Conservation (phyloP, 2,113 vertebrate genomes). For the Chrysemys picta region DNA sequence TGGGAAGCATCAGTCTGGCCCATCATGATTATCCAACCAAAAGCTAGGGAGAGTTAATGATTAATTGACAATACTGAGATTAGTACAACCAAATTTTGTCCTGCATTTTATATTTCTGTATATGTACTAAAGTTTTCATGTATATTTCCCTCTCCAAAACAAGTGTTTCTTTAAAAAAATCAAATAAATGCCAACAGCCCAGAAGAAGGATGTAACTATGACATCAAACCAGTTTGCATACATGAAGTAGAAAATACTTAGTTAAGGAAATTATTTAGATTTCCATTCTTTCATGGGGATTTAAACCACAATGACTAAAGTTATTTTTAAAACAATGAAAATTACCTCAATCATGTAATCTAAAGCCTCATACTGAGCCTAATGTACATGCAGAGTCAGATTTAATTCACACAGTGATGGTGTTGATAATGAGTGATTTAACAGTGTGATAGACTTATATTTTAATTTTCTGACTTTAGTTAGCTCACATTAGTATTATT, state of each 20-base stretch:
- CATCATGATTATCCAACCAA: not conserved
- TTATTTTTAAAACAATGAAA: not conserved
- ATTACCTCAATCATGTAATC: not conserved
- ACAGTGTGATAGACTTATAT: not conserved
- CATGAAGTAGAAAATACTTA: not conserved
- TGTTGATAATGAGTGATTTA: not conserved
- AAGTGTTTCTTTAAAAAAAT: not conserved
- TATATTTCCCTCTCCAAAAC: not conserved
- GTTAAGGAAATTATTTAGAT: not conserved
- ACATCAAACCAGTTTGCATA: not conserved
- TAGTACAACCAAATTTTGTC: not conserved
- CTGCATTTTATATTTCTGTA: not conserved
- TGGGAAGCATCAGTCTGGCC: not conserved
- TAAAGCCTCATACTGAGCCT: not conserved
- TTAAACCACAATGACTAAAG: not conserved
- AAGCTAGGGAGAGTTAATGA: not conserved
- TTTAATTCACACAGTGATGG: not conserved
- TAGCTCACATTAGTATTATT: not conserved
- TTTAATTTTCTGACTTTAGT: not conserved
- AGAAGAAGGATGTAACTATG: rapidly evolving
- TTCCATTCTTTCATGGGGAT: not conserved
- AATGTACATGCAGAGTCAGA: not conserved
- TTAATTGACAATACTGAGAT: not conserved
- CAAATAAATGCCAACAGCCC: not conserved
- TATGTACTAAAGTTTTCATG: not conserved